These are phyloP conservation scores for Scortum barcoo DNA, from an alignment of 2,113 vertebrate species.

Conservation along the genomic window DNA sequence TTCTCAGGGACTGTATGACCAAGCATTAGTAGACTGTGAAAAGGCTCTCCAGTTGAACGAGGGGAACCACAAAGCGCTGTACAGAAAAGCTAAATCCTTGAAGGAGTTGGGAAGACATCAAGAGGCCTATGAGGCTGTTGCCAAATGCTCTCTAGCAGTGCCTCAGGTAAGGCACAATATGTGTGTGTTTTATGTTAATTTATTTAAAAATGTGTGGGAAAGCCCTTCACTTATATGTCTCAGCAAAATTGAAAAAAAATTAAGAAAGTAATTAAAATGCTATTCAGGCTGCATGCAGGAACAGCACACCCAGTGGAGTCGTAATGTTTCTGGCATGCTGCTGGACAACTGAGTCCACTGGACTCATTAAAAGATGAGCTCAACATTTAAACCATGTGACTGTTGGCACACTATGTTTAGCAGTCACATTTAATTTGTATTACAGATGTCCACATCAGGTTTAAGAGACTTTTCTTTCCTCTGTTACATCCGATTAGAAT, in stretches of 20 bases:
- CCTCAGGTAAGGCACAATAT: conserved; percentile 88
- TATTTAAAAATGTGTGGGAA: neutral
- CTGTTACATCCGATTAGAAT: neutral
- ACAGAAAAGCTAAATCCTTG: conserved; percentile 92
- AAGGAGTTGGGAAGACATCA: conserved; percentile 90
- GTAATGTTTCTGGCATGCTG: neutral
- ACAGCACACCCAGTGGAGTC: neutral
- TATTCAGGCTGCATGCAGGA: neutral
- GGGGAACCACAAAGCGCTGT: conserved; percentile 92
- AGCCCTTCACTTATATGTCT: neutral
- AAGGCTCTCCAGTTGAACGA: conserved; percentile 90
- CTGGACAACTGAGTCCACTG: neutral
- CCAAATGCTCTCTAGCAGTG: conserved; percentile 94
- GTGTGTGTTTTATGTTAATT: neutral
- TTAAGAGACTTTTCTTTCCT: neutral
- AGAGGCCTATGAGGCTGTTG: conserved; percentile 95
- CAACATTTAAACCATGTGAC: neutral
- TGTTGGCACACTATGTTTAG: neutral
- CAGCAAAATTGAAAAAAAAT: neutral
- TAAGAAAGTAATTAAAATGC: conserved; percentile 13
- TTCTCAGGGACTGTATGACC: conserved; percentile 89
- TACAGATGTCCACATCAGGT: neutral
- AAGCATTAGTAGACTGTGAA: conserved; percentile 93
- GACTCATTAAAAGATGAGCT: neutral
- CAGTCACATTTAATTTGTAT: neutral